Percentiles rank a stretch among this genome's conserved stretches.
These are phyloP conservation scores for Stegastes partitus DNA, from an alignment of 2,113 vertebrate species.

Conservation along the genomic window DNA sequence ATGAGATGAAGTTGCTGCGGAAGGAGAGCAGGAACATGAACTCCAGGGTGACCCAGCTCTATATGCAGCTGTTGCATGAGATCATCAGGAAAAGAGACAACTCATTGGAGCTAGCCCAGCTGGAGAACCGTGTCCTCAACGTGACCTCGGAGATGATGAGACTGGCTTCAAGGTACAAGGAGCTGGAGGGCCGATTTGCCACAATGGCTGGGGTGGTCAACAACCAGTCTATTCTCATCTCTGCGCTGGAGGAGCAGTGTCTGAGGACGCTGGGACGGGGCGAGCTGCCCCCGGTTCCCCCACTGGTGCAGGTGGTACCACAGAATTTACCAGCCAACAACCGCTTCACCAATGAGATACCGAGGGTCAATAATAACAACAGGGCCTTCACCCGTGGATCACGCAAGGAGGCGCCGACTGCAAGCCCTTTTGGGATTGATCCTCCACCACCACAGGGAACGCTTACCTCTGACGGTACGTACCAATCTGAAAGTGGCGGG, in stretches of 20 bases:
- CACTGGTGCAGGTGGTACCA: slow-evolving; percentile 95
- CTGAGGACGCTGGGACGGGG: slow-evolving; percentile 87
- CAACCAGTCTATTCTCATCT: slow-evolving; percentile 95
- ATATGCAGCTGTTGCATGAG: slow-evolving; percentile 98
- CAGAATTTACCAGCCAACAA: slow-evolving; percentile 90
- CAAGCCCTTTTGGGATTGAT: slow-evolving; percentile 80
- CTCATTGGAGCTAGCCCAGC: slow-evolving; percentile 94
- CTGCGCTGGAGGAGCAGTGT: slow-evolving; percentile 93
- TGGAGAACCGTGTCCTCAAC: slow-evolving; percentile 97
- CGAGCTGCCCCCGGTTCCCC: slow-evolving; percentile 89
- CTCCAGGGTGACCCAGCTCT: slow-evolving; percentile 97
- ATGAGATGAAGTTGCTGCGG: slow-evolving; percentile 95
- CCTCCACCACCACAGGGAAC: slow-evolving; percentile 92
- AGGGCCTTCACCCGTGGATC: slow-evolving; percentile 89
- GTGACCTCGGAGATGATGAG: slow-evolving; percentile 96
- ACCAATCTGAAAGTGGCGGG: not conserved
- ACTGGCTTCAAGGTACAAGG: slow-evolving; percentile 93
- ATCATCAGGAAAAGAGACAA: slow-evolving; percentile 98
- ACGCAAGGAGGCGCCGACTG: slow-evolving; percentile 81
- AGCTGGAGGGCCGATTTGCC: slow-evolving; percentile 91
- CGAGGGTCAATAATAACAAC: slow-evolving; percentile 88
- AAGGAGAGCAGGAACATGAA: slow-evolving; percentile 99
- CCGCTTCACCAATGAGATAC: slow-evolving; percentile 94
- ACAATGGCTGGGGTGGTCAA: slow-evolving; percentile 92
- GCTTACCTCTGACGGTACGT: slow-evolving; percentile 91